phyloP scores from a whole-genome alignment of 2,888 invertebrate species.

The Rambutsinella grinnellia region DNA sequence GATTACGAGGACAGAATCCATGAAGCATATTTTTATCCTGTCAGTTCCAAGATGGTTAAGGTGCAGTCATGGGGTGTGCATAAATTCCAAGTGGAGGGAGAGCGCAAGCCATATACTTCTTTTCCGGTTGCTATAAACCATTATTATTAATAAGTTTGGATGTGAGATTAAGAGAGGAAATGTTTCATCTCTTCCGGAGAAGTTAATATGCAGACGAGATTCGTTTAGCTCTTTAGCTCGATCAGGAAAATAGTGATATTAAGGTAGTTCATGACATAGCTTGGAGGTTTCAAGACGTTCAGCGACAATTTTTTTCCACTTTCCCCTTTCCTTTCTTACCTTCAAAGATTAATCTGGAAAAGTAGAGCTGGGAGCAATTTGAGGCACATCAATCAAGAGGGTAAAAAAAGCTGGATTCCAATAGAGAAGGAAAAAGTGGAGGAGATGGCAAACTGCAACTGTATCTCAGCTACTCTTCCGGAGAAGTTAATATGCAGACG shows the following conservation, averaged over 20 bases:
- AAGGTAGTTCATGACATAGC: constrained; percentile 4
- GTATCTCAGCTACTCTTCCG: no score
- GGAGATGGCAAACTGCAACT: constrained; percentile 13
- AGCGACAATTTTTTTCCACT: constrained; percentile 15
- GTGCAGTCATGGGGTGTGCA: no score
- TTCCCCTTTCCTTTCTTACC: constrained; percentile 48
- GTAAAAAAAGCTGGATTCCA: constrained; percentile 27
- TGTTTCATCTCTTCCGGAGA: not conserved
- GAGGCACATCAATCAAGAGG: constrained; percentile 54
- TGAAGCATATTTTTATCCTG: not conserved
- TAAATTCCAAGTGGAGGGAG: no score
- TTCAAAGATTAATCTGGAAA: constrained; percentile 54
- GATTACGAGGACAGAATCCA: not conserved
- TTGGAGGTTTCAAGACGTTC: not conserved
- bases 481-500: no score
- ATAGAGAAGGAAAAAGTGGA: not conserved
- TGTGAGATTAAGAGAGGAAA: not conserved
- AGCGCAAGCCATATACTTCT: not conserved
- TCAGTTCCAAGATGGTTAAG: not conserved
- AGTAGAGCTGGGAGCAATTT: constrained; percentile 46
- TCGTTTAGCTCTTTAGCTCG: constrained; percentile 6
- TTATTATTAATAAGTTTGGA: not conserved
- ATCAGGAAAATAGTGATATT: constrained; percentile 37
- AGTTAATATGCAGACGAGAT: no score
- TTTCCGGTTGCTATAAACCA: not conserved